Evolutionary conservation across 2,888 invertebrate genomes (phyloP).

Genomic region (Fragum sueziense): DNA sequence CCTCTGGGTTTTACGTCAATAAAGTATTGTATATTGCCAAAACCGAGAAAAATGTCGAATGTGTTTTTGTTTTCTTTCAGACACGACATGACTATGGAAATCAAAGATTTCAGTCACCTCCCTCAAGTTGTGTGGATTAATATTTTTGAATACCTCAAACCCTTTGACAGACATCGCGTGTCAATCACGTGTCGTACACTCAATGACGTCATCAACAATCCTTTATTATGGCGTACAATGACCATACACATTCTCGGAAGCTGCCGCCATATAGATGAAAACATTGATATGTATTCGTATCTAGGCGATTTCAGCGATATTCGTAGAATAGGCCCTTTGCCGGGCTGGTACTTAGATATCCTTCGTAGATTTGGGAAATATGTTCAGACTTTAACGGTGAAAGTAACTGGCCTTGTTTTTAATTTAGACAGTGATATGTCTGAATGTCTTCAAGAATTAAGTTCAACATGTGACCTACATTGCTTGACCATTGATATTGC

Average conservation of each 20-base stretch:
- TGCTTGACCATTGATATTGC: constrained; percentile 71
- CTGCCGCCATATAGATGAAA: too few relatives aligned
- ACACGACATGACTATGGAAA: too few relatives aligned
- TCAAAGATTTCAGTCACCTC: constrained; percentile 69
- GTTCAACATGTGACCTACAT: constrained; percentile 70
- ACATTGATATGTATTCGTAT: constrained; percentile 35
- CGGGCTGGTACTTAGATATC: constrained; percentile 41
- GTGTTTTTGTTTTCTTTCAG: too few relatives aligned
- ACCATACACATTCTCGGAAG: constrained; percentile 37
- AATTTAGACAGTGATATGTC: constrained; percentile 60
- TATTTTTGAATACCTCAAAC: constrained; percentile 65
- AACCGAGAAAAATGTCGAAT: too few relatives aligned
- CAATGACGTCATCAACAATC: constrained; percentile 71
- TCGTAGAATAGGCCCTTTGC: constrained; percentile 28
- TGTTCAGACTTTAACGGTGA: constrained; percentile 71
- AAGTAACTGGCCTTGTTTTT: constrained; percentile 63
- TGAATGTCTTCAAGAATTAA: constrained; percentile 62
- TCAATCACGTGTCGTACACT: constrained; percentile 68
- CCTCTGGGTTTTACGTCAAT: too few relatives aligned
- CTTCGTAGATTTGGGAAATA: constrained; percentile 71
- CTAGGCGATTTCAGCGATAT: background rate
- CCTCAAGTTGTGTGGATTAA: constrained; percentile 74
- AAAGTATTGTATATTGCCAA: too few relatives aligned
- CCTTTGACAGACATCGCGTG: constrained; percentile 64
- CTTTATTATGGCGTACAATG: constrained; percentile 72